Evolutionary conservation across 2,888 invertebrate genomes (phyloP), one percentile per base, ranked within the genome.

Genomic region (Phorcus lineatus): DNA sequence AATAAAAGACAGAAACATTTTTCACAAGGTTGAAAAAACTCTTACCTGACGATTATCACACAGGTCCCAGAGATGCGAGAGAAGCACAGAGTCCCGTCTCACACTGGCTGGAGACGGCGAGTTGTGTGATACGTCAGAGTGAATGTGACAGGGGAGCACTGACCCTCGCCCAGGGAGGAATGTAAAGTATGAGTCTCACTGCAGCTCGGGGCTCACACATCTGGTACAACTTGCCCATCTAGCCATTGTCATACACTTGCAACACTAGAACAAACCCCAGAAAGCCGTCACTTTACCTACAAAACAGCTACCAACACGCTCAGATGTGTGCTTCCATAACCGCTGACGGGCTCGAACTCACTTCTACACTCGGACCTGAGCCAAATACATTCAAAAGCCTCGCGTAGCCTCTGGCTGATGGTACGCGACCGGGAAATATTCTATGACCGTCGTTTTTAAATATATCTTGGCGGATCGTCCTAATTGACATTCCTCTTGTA

Each of bases 231-330:
- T 70, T 70, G 31, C 19, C 70, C 70, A 70, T 70, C 31, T 70
- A 16, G 31, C 36, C 70, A 70, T 70, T 70, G 70, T 70, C 70
- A 70, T 70, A 70, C 70, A 31, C 70, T 70, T 70, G 70, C 70
- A 70, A 70, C 40, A 70, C 31, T 70, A 36, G 40, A 70, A 70
- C 70, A 70, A 70, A 70, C 70, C 36, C 19, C 16, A 16, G 36
- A 31, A 36, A 31, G 70, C 70, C 70, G 36, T 70, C 70, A 28
- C 36, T 70, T 70, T 70, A 70, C 36, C 70, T 70, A 70, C 19
- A 70, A 70, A 28, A 28, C 16, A 62, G 28, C 62, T 16, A 24
- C 28, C 28, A 62, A 62, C 28, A 62, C 28, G 36, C 28, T 36
- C 36, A 36, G 19, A 19, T 70, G 36, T 70, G 70, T 70, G 70